phyloP scores from a whole-genome alignment of 2,797 vertebrate genomes.

The Erithacus rubecula region DNA sequence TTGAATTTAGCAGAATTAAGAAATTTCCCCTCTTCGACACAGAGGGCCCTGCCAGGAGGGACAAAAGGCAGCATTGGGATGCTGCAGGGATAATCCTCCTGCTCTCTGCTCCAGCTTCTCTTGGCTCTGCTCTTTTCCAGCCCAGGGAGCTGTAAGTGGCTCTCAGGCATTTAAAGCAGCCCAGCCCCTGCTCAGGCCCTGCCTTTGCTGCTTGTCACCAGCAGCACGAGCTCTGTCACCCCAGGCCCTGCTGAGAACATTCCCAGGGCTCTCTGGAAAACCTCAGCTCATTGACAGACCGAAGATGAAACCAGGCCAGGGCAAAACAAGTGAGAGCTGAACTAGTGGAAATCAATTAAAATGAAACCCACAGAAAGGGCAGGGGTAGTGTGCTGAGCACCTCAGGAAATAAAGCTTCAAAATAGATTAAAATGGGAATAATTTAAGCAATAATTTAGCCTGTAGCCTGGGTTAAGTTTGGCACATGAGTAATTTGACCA shows the following conservation, averaged over 20 bases:
- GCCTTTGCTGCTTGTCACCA: background rate
- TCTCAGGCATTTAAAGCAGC: background rate
- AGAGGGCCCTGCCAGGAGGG: background rate
- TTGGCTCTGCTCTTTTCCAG: background rate
- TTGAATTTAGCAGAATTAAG: background rate
- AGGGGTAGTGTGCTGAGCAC: background rate
- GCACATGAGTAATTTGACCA: background rate
- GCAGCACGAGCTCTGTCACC: background rate
- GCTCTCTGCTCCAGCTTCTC: background rate
- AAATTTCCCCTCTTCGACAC: background rate
- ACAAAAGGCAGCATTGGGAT: background rate
- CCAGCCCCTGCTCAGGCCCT: background rate
- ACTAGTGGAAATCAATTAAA: background rate
- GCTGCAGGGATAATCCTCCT: background rate
- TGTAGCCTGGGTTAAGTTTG: background rate
- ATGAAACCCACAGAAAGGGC: background rate
- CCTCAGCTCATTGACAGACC: background rate
- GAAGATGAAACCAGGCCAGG: background rate
- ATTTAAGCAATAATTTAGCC: constrained; percentile 5
- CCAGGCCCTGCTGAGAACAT: background rate
- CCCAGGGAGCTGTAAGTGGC: background rate
- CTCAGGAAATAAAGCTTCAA: constrained; percentile 15
- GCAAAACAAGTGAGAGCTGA: background rate
- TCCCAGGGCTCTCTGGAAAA: background rate
- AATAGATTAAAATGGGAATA: background rate